phyloP scores from a whole-genome alignment of 2,113 vertebrate genomes.

The Zapus hudsonius region DNA sequence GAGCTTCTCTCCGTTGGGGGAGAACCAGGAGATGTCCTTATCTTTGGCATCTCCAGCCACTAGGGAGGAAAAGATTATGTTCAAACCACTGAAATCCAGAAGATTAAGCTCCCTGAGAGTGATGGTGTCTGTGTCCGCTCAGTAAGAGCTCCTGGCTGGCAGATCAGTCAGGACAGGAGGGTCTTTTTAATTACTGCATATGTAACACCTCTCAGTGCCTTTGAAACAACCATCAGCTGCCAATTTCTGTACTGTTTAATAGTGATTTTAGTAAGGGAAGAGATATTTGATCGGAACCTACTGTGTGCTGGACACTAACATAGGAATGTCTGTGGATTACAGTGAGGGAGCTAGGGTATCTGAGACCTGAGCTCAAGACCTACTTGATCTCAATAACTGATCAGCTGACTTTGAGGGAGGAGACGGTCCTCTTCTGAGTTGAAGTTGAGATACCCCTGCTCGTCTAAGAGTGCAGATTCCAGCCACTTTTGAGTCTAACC shows the following conservation, averaged over 20 bases:
- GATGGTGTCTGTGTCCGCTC: not conserved
- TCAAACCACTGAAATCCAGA: conserved; percentile 23
- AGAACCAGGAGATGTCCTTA: conserved; percentile 96
- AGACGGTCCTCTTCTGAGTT: not conserved
- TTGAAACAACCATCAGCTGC: not conserved
- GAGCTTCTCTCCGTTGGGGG: conserved; percentile 93
- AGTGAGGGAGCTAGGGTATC: not conserved
- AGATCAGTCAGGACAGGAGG: no score
- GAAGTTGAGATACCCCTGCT: not conserved
- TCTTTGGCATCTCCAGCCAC: conserved; percentile 92
- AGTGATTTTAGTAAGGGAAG: not conserved
- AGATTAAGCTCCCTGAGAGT: not conserved
- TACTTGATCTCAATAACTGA: not conserved
- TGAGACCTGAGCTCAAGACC: not conserved
- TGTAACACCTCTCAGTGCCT: no score
- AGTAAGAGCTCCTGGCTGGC: not conserved
- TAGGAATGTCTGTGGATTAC: not conserved
- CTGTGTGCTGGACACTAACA: not conserved
- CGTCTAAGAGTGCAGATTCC: not conserved
- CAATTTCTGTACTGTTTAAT: not conserved
- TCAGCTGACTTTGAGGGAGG: not conserved
- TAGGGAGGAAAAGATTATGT: conserved; percentile 74
- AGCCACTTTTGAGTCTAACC: not conserved
- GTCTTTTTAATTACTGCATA: not conserved
- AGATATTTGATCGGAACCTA: not conserved